Evolutionary conservation across 2,888 invertebrate genomes (phyloP).

Genomic region (Coleophora flavipennella): DNA sequence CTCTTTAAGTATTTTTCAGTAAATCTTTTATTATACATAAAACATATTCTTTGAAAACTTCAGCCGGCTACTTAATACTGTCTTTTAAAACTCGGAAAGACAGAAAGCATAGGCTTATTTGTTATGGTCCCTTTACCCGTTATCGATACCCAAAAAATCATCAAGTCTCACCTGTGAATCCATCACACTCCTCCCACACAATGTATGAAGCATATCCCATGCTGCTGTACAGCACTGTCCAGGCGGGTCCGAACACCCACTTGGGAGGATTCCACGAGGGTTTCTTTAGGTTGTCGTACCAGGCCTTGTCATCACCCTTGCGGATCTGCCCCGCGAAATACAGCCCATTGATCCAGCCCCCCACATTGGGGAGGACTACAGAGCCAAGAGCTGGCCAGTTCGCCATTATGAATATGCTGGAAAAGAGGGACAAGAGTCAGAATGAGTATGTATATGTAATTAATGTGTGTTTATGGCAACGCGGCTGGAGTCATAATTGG

Average conservation of each 20-base stretch:
- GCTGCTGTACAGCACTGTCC: constrained; percentile 83
- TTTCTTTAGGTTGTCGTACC: constrained; percentile 63
- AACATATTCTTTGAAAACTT: no score
- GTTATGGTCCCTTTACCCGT: no score
- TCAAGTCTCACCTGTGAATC: constrained; percentile 76
- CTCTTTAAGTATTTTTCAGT: no score
- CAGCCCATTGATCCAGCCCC: constrained; percentile 78
- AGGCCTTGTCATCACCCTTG: constrained; percentile 37
- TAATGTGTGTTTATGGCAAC: no score
- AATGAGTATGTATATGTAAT: no score
- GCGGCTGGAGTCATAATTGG: no score
- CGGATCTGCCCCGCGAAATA: constrained; percentile 77
- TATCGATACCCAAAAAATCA: not conserved
- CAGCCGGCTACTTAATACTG: no score
- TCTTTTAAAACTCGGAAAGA: no score
- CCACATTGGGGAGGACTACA: constrained; percentile 70
- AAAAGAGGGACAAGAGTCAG: not conserved
- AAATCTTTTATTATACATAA: no score
- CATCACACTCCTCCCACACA: constrained; percentile 84
- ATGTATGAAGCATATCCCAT: constrained; percentile 92
- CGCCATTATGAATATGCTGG: constrained; percentile 29
- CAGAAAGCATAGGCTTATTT: no score
- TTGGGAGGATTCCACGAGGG: constrained; percentile 87
- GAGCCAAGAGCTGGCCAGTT: constrained; percentile 47
- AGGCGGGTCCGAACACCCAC: constrained; percentile 84